A percentile compares a stretch with the other conserved stretches of the same genome.
Conservation (phyloP, 2,113 vertebrate species). For the Sisor rabdophorus region DNA sequence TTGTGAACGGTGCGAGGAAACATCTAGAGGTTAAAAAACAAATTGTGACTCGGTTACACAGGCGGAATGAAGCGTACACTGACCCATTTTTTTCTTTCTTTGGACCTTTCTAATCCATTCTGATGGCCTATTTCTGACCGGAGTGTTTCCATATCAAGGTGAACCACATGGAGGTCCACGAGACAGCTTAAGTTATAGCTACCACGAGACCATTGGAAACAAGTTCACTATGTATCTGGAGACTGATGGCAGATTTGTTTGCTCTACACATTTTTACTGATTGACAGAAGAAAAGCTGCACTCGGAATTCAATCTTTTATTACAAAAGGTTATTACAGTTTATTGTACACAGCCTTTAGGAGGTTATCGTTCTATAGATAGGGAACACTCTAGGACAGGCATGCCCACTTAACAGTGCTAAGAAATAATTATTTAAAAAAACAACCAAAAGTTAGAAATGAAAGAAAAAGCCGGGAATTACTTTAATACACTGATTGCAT, state of each 20-base stretch:
- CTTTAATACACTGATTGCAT: conserved; percentile 59
- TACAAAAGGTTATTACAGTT: conserved; percentile 86
- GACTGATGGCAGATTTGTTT: not conserved
- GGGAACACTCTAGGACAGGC: conserved; percentile 76
- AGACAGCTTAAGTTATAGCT: too few relatives aligned
- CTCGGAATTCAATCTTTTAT: conserved; percentile 75
- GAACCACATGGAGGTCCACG: too few relatives aligned
- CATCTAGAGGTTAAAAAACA: too few relatives aligned
- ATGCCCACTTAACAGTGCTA: conserved; percentile 77
- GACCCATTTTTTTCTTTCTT: too few relatives aligned
- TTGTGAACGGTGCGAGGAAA: too few relatives aligned
- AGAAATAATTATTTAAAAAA: conserved; percentile 31
- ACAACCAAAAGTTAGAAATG: conserved; percentile 33
- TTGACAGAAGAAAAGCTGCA: not conserved
- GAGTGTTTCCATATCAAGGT: too few relatives aligned
- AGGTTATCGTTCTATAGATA: conserved; percentile 80
- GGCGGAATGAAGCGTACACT: too few relatives aligned
- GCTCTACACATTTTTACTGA: not conserved
- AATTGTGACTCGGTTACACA: too few relatives aligned
- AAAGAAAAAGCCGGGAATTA: conserved; percentile 49
- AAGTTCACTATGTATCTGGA: not conserved
- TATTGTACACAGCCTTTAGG: conserved; percentile 84
- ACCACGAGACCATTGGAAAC: too few relatives aligned
- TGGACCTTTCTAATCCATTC: too few relatives aligned
- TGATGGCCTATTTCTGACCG: too few relatives aligned